Percentiles rank a stretch among this genome's conserved stretches.
Evolutionary conservation across 2,888 invertebrate genomes (phyloP).

Genomic region (Chrysotoxum bicinctum): DNA sequence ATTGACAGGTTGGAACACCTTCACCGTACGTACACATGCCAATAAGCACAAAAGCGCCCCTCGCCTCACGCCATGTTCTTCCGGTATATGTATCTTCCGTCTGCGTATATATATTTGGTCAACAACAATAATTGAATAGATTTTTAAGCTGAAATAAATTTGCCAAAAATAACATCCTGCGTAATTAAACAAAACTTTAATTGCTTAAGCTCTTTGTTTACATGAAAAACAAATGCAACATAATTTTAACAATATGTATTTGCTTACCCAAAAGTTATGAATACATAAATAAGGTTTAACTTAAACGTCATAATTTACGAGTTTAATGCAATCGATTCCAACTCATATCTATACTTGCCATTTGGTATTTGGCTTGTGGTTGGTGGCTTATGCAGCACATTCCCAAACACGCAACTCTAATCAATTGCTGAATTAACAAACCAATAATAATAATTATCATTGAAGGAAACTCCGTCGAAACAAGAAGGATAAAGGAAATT

Average conservation of each 20-base stretch:
- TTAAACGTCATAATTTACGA: neutral
- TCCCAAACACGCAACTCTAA: conserved; percentile 9
- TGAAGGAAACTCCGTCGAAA: neutral
- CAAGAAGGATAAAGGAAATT: neutral
- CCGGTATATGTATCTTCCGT: no score
- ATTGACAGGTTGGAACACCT: no score
- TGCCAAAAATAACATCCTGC: neutral
- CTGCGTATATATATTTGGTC: neutral
- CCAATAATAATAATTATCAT: neutral
- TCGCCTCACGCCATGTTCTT: no score
- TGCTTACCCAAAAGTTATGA: neutral
- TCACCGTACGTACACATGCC: no score
- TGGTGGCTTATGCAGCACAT: neutral
- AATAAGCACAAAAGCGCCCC: no score
- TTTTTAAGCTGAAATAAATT: neutral
- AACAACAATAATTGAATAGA: neutral
- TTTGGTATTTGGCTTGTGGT: neutral
- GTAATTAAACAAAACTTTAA: neutral
- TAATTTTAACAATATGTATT: neutral
- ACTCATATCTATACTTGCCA: neutral
- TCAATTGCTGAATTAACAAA: conserved; percentile 11
- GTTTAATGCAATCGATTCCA: neutral
- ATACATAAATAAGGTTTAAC: neutral
- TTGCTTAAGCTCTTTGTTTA: neutral
- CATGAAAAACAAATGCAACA: neutral